A percentile compares a stretch with the other conserved stretches of the same genome.
Evolutionary conservation across 2,888 invertebrate genomes (phyloP).

Genomic region (Xestoiulus laeticollis): DNA sequence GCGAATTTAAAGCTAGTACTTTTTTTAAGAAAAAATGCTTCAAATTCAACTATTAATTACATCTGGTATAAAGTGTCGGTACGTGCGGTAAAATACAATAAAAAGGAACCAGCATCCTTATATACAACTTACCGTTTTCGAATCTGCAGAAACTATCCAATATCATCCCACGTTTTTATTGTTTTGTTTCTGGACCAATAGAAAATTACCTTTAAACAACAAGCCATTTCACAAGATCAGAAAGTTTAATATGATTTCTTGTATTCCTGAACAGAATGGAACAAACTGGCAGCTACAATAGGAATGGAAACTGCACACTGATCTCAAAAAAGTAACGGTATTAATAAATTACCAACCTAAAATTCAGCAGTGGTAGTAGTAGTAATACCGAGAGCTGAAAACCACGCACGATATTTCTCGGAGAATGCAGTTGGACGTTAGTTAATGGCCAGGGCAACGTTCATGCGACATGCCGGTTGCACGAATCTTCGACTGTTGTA

Average conservation of each 20-base stretch:
- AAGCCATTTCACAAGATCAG: not conserved
- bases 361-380: not conserved
- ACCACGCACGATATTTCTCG: not conserved
- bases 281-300: not conserved
- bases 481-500: not conserved
- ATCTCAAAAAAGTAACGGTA: not conserved
- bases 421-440: not conserved
- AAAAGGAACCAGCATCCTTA: no score
- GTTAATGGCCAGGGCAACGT: not conserved
- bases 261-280: not conserved
- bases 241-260: not conserved
- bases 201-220: no score
- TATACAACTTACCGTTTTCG: no score
- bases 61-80: no score
- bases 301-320: not conserved
- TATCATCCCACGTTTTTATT: no score
- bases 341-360: not conserved
- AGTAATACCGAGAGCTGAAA: not conserved
- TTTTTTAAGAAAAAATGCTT: no score
- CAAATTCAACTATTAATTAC: no score
- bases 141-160: no score
- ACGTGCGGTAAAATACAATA: no score
- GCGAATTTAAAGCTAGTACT: no score
- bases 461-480: not conserved
- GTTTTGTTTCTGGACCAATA: no score